phyloP scores from a whole-genome alignment of 2,113 vertebrate species.

The Nasalis larvatus region DNA sequence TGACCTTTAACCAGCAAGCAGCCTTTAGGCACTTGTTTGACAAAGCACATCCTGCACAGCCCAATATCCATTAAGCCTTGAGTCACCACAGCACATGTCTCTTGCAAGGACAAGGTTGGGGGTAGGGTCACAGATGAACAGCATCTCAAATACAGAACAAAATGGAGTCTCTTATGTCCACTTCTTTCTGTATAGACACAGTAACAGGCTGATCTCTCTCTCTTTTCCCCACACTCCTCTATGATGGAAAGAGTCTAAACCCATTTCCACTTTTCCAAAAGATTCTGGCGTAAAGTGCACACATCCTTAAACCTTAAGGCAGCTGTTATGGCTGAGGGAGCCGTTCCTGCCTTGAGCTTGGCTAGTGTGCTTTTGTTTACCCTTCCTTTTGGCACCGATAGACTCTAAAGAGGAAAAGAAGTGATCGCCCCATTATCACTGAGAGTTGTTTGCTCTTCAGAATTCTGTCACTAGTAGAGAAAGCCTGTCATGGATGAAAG shows the following conservation, averaged over 20 bases:
- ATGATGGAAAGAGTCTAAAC: neutral
- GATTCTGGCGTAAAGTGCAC: neutral
- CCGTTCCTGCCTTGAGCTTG: neutral
- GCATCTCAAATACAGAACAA: too few species aligned
- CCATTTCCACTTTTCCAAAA: neutral
- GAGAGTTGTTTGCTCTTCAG: neutral
- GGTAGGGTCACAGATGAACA: too few species aligned
- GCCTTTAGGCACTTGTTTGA: too few species aligned
- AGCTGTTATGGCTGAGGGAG: neutral
- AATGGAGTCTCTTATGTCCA: too few species aligned
- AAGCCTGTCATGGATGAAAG: neutral
- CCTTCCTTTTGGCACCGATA: neutral
- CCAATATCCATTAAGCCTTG: too few species aligned
- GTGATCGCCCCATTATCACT: neutral
- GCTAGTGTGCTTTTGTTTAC: neutral
- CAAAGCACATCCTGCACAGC: too few species aligned
- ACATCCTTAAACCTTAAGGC: neutral
- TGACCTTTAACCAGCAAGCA: too few species aligned
- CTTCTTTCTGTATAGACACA: too few species aligned
- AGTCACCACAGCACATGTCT: too few species aligned
- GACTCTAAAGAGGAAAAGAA: neutral
- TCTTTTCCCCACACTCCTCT: neutral
- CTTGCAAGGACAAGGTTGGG: too few species aligned
- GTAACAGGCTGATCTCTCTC: too few species aligned
- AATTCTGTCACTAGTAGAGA: neutral